These are phyloP conservation scores for Mesoclemmys tuberculata DNA, from an alignment of 2,113 vertebrate genomes.

Conservation along the genomic window DNA sequence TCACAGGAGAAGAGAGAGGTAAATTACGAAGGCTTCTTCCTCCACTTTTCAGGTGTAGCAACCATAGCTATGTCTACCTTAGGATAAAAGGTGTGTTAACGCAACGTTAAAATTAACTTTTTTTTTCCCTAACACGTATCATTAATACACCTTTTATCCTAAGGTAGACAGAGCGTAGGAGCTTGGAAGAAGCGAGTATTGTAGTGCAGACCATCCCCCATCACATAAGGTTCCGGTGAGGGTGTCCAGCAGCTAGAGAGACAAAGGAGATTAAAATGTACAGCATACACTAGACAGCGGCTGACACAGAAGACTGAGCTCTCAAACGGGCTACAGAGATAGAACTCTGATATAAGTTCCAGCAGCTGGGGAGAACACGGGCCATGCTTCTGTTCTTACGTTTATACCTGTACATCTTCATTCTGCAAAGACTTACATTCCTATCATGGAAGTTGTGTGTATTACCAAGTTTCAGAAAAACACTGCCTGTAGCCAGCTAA, in stretches of 20 bases:
- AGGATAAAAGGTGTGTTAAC: background rate
- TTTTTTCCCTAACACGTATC: background rate
- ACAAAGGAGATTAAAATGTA: background rate
- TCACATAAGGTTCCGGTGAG: background rate
- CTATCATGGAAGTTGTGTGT: background rate
- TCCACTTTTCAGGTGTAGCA: background rate
- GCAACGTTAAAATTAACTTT: background rate
- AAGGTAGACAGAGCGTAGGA: background rate
- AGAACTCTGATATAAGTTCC: background rate
- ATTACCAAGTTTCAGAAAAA: background rate
- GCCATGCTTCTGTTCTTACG: background rate
- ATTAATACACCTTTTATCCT: background rate
- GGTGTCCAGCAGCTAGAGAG: background rate
- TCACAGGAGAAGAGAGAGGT: background rate
- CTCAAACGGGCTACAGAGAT: background rate
- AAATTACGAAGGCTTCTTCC: background rate
- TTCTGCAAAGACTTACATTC: background rate
- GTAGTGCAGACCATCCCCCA: background rate
- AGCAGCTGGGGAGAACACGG: background rate
- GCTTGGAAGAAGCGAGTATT: background rate
- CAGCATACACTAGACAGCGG: background rate
- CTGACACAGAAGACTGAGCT: background rate
- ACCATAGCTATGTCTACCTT: background rate
- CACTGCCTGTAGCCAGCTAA: background rate
- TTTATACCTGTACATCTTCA: background rate